Conservation (phyloP, 2,797 vertebrate genomes). For the Huso huso region DNA sequence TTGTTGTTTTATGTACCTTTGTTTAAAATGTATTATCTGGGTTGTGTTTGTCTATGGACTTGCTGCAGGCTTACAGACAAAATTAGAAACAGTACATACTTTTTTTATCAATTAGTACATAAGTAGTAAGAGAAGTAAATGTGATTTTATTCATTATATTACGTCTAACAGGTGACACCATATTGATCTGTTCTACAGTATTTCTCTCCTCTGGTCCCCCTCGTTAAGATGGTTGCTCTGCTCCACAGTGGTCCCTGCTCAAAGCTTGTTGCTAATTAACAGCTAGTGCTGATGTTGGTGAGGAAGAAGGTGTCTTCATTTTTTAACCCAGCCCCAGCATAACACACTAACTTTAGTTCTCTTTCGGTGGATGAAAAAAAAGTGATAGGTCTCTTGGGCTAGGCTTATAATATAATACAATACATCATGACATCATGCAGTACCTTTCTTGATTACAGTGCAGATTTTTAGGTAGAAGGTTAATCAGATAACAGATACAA, state of each 20-base stretch:
- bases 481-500: constrained; percentile 7
- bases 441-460: constrained; percentile 1
- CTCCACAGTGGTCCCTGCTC: neutral
- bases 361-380: constrained; percentile 2
- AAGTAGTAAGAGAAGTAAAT: neutral
- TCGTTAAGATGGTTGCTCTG: neutral
- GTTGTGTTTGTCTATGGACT: neutral
- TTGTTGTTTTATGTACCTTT: neutral
- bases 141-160: neutral
- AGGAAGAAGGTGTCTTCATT: constrained; percentile 3
- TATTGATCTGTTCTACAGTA: neutral
- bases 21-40: constrained; percentile 12
- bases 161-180: neutral
- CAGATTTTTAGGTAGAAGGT: neutral
- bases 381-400: neutral
- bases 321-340: neutral
- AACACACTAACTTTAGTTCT: constrained; percentile 1
- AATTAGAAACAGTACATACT: neutral
- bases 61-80: neutral
- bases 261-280: neutral
- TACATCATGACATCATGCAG: constrained; percentile 11
- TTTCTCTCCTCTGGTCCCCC: neutral
- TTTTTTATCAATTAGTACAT: neutral
- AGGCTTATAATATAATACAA: neutral
- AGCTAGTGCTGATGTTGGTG: constrained; percentile 1